A percentile compares a stretch with the other conserved stretches of the same genome.
These are phyloP conservation scores for Euborellia annulipes DNA, from an alignment of 1,140 invertebrate genomes.

Conservation along the genomic window DNA sequence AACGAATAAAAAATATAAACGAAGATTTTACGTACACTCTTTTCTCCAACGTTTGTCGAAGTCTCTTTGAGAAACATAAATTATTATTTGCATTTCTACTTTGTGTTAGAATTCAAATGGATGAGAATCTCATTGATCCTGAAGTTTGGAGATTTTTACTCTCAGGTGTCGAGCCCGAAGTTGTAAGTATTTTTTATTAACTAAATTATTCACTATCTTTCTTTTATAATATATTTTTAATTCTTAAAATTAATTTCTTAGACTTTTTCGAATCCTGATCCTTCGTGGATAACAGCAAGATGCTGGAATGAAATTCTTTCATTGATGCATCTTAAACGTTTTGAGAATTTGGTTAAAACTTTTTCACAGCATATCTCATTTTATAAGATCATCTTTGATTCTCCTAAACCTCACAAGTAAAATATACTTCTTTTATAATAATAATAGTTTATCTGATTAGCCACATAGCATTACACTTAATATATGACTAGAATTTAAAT, in stretches of 20 bases:
- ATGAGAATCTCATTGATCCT: conserved; percentile 29
- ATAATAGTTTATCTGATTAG: too few species aligned
- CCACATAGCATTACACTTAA: too few species aligned
- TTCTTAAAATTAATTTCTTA: conserved; percentile 37
- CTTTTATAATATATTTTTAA: conserved; percentile 26
- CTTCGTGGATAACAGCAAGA: conserved; percentile 38
- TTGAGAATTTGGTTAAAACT: conserved; percentile 29
- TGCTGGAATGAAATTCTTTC: conserved; percentile 46
- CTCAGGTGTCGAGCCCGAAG: conserved; percentile 27
- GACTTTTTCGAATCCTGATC: conserved; percentile 35
- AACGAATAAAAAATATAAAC: conserved; percentile 45
- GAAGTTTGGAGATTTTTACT: conserved; percentile 46
- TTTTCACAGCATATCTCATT: conserved; percentile 28
- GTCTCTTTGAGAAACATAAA: conserved; percentile 58
- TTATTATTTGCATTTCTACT: conserved; percentile 48
- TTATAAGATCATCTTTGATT: conserved; percentile 41
- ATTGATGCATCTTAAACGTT: conserved; percentile 31
- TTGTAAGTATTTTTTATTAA: conserved; percentile 12
- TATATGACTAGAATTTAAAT: too few species aligned
- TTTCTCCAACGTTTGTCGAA: conserved; percentile 51
- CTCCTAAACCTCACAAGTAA: conserved; percentile 35
- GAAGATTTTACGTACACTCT: conserved; percentile 48
- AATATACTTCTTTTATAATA: too few species aligned
- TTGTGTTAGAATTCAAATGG: conserved; percentile 31
- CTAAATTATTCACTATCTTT: too few species aligned